A percentile compares a stretch with the other conserved stretches of the same genome.
These are phyloP conservation scores for Fistularia tabacaria DNA, from an alignment of 2,797 vertebrate genomes.

Conservation along the genomic window DNA sequence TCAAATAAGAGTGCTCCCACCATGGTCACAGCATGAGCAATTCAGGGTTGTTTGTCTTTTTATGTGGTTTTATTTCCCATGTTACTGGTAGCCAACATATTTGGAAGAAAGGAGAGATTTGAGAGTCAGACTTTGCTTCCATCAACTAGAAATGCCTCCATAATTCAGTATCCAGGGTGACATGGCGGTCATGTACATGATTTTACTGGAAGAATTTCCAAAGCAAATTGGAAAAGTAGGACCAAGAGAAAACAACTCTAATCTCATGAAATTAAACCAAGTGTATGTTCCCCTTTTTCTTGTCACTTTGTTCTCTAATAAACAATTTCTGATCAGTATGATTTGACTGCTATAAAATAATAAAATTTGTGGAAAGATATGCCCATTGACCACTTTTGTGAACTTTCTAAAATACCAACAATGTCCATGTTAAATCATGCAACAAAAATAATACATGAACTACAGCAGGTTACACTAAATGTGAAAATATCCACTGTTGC, in stretches of 20 bases:
- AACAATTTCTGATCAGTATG: slow-evolving; percentile 35
- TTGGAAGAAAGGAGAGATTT: slow-evolving; percentile 75
- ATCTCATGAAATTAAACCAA: no score
- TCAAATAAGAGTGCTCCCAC: slow-evolving; percentile 82
- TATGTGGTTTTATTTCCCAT: slow-evolving; percentile 72
- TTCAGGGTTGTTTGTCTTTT: slow-evolving; percentile 79
- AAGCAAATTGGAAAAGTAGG: slow-evolving; percentile 37
- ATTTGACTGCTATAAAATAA: slow-evolving; percentile 23
- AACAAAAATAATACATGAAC: slow-evolving; percentile 7
- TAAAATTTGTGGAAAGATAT: slow-evolving; percentile 8
- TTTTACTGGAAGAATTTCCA: slow-evolving; percentile 58
- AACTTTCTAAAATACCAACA: slow-evolving; percentile 14
- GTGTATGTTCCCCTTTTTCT: slow-evolving; percentile 17
- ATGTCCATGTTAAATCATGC: slow-evolving; percentile 5
- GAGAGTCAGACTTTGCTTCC: slow-evolving; percentile 75
- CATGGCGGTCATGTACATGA: slow-evolving; percentile 44
- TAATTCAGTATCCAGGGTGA: slow-evolving; percentile 74
- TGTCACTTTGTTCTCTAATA: slow-evolving; percentile 34
- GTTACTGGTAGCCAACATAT: slow-evolving; percentile 77
- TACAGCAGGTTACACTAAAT: slow-evolving; percentile 2
- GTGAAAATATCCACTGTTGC: slow-evolving; percentile 3
- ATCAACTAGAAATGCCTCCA: slow-evolving; percentile 65
- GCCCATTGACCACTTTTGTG: no score
- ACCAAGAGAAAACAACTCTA: slow-evolving; percentile 16
- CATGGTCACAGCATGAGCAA: slow-evolving; percentile 79